phyloP scores from a whole-genome alignment of 2,797 vertebrate genomes.

The Gila robusta region DNA sequence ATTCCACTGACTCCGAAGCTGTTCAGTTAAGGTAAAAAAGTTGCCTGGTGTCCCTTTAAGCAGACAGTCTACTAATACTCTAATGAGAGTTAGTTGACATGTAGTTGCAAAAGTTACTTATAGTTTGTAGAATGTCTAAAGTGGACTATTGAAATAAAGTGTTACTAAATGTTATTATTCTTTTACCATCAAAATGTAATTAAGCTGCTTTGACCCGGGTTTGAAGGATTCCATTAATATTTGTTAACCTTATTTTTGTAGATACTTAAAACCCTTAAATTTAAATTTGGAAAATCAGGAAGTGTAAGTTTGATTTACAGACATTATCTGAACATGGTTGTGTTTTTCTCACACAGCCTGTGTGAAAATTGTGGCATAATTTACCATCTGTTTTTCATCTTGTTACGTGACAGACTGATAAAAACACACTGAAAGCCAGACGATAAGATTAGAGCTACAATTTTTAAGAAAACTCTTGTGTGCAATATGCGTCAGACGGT shows the following conservation, averaged over 20 bases:
- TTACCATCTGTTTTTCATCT: not conserved
- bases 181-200: no score
- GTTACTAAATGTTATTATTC: no score
- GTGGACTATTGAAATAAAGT: no score
- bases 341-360: not conserved
- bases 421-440: not conserved
- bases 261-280: not conserved
- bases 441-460: not conserved
- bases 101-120: no score
- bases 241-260: not conserved
- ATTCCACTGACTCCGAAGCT: no score
- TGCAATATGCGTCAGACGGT: not conserved
- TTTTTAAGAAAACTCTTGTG: not conserved
- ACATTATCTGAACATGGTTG: not conserved
- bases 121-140: no score
- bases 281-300: not conserved
- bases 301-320: not conserved
- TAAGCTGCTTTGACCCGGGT: not conserved
- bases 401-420: not conserved
- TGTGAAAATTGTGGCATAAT: not conserved
- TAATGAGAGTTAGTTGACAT: no score
- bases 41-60: no score
- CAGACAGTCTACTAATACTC: no score
- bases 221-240: not conserved
- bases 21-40: no score